Evolutionary conservation across 2,888 invertebrate genomes (phyloP).

Genomic region (Sepioteuthis lessoniana): DNA sequence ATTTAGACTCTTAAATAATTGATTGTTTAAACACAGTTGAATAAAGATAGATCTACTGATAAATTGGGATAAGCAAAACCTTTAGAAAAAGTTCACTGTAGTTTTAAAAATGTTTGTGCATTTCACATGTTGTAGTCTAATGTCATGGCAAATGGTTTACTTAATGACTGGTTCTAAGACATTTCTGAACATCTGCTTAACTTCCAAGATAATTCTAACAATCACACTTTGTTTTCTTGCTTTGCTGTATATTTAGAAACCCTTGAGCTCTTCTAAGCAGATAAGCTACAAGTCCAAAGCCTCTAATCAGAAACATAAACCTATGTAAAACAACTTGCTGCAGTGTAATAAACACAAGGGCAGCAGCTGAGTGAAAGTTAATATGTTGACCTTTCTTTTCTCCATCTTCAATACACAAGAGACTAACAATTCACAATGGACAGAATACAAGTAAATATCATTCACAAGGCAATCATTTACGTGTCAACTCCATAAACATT

Average conservation of each 20-base stretch:
- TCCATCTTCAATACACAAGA: not conserved
- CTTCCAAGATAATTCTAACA: not conserved
- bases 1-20: too few relatives aligned
- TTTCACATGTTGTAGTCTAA: not conserved
- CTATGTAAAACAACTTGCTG: not conserved
- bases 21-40: too few relatives aligned
- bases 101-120: too few relatives aligned
- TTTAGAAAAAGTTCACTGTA: too few relatives aligned
- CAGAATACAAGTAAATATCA: not conserved
- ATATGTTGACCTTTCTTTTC: constrained; percentile 33
- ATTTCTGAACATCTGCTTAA: constrained; percentile 33
- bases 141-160: not conserved
- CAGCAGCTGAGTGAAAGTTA: not conserved
- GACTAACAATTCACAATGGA: constrained; percentile 1
- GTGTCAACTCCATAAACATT: not conserved
- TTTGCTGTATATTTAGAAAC: not conserved
- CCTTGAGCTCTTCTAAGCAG: not conserved
- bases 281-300: not conserved
- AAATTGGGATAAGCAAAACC: too few relatives aligned
- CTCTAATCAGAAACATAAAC: not conserved
- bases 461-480: not conserved
- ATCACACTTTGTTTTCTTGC: not conserved
- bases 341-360: not conserved
- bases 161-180: not conserved
- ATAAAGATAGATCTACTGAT: too few relatives aligned